phyloP scores from a whole-genome alignment of 2,113 vertebrate species.

The Micromys minutus region DNA sequence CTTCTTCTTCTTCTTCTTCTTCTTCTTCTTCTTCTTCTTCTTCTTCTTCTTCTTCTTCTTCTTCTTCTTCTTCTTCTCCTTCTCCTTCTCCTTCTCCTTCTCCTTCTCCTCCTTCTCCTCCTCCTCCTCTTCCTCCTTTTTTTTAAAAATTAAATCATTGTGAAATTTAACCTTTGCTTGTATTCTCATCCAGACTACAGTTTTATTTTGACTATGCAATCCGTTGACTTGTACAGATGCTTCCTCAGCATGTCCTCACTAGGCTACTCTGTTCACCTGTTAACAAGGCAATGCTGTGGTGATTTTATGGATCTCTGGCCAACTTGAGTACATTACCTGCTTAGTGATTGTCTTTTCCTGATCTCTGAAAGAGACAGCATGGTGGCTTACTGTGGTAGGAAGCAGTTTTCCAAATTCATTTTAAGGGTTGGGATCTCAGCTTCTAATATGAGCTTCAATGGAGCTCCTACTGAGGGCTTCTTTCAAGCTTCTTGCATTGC shows the following conservation, averaged over 20 bases:
- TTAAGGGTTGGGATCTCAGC: background rate
- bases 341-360: background rate
- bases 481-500: conserved; percentile 35
- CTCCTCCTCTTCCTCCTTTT: no score
- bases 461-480: background rate
- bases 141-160: conserved; percentile 14
- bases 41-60: no score
- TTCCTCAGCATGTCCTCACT: background rate
- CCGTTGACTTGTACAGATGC: background rate
- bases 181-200: background rate
- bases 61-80: no score
- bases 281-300: background rate
- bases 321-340: background rate
- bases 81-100: no score
- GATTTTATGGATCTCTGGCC: background rate
- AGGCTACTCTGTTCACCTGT: background rate
- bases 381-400: background rate
- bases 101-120: no score
- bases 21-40: no score
- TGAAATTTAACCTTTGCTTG: conserved; percentile 40
- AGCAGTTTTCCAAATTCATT: conserved; percentile 20
- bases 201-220: background rate
- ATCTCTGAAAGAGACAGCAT: background rate
- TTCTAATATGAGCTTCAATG: background rate
- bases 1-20: no score